phyloP scores from a whole-genome alignment of 2,888 invertebrate species.

The Cephus pygmeus region DNA sequence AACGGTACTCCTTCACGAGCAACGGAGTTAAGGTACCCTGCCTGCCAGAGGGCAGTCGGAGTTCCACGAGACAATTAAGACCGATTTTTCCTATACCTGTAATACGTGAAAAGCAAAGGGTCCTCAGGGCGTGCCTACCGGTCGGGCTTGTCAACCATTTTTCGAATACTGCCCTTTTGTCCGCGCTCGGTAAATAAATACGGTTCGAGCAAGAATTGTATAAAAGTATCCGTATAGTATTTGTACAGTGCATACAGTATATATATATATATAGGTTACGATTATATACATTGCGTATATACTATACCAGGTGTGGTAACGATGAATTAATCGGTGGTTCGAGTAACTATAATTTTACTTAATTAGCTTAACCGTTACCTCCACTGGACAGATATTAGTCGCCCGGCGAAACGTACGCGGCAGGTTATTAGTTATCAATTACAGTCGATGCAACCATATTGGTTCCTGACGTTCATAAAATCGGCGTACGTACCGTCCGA shows the following conservation, averaged over 20 bases:
- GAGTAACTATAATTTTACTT: constrained; percentile 73
- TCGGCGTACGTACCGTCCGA: not conserved
- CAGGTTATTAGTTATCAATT: not conserved
- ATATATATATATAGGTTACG: too few relatives aligned
- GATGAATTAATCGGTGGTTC: constrained; percentile 52
- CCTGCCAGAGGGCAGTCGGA: not conserved
- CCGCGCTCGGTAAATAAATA: not conserved
- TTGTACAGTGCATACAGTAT: not conserved
- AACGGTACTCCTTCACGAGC: not conserved
- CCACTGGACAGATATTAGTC: not conserved
- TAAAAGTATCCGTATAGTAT: not conserved
- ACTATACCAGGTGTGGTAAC: constrained; percentile 11
- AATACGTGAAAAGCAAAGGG: not conserved
- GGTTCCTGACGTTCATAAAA: not conserved
- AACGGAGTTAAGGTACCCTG: not conserved
- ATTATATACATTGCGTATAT: not conserved
- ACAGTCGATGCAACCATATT: not conserved
- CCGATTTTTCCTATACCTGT: not conserved
- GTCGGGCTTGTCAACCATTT: not conserved
- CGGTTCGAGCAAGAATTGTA: not conserved
- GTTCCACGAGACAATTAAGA: not conserved
- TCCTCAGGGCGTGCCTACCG: not conserved
- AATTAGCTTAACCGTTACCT: constrained; percentile 35
- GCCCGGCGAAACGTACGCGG: not conserved
- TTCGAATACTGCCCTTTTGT: not conserved